Percentiles rank a stretch among this genome's conserved stretches.
These are phyloP conservation scores for Melanostigma gelatinosum DNA, from an alignment of 2,113 vertebrate genomes.

Conservation along the genomic window DNA sequence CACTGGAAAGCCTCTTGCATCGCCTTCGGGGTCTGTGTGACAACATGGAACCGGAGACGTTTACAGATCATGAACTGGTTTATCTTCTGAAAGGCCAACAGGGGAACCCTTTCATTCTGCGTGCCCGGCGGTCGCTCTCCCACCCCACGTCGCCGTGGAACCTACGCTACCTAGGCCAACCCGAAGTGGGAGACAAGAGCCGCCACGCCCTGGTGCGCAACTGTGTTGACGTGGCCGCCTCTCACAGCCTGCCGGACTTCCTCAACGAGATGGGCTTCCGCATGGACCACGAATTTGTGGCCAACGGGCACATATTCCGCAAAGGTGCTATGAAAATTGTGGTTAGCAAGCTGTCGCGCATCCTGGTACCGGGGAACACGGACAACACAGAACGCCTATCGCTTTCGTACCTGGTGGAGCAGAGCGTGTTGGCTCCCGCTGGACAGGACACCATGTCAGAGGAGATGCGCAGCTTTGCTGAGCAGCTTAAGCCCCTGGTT, in stretches of 20 bases:
- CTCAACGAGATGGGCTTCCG: constrained; percentile 98
- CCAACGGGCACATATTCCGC: constrained; percentile 94
- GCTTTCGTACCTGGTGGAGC: constrained; percentile 92
- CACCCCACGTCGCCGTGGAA: constrained; percentile 91
- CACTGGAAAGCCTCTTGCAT: constrained; percentile 93
- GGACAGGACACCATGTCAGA: constrained; percentile 89
- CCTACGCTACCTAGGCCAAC: constrained; percentile 94
- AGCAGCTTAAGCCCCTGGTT: constrained; percentile 95
- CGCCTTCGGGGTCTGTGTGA: constrained; percentile 95
- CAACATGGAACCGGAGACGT: constrained; percentile 96
- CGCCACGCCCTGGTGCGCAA: constrained; percentile 93
- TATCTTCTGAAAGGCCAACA: constrained; percentile 98
- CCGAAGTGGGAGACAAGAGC: constrained; percentile 95
- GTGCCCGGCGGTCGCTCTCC: constrained; percentile 92
- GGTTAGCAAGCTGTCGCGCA: constrained; percentile 94
- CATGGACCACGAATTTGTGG: constrained; percentile 98
- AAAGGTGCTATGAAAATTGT: constrained; percentile 95
- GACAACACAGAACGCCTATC: constrained; percentile 95
- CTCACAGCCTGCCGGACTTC: constrained; percentile 94
- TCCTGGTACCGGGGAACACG: constrained; percentile 92
- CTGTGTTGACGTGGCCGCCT: constrained; percentile 95
- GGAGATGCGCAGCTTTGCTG: constrained; percentile 96
- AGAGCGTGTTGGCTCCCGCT: constrained; percentile 84
- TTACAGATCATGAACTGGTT: constrained; percentile 95
- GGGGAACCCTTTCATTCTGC: constrained; percentile 94